These are phyloP conservation scores for Ruditapes philippinarum DNA, from an alignment of 1,140 invertebrate species.

Conservation along the genomic window DNA sequence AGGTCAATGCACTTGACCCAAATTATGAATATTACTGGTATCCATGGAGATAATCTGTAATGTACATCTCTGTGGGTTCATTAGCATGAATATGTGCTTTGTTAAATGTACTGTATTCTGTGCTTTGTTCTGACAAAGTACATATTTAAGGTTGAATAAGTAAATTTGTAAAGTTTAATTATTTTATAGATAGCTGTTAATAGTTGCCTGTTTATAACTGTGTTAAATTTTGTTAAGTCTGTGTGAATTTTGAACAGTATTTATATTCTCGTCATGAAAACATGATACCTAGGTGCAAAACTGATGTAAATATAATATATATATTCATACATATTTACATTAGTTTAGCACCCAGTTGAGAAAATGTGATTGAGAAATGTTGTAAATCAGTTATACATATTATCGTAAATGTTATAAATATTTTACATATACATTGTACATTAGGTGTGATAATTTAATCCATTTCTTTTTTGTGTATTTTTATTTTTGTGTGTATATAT, in stretches of 20 bases:
- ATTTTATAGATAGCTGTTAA: too few relatives aligned
- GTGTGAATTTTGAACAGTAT: neutral
- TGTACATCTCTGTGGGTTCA: too few relatives aligned
- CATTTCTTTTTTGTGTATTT: slow-evolving; percentile 2
- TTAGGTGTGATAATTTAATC: slow-evolving; percentile 60
- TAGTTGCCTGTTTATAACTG: slow-evolving; percentile 3
- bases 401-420: slow-evolving; percentile 45
- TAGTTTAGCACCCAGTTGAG: neutral
- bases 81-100: too few relatives aligned
- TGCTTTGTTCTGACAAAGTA: too few relatives aligned
- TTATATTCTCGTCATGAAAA: slow-evolving; percentile 3
- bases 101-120: too few relatives aligned
- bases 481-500: slow-evolving; percentile 35
- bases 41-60: too few relatives aligned
- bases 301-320: neutral
- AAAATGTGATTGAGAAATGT: neutral
- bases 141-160: too few relatives aligned
- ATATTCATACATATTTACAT: neutral
- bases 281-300: neutral
- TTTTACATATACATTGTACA: slow-evolving; percentile 46
- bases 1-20: too few relatives aligned
- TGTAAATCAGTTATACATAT: slow-evolving; percentile 3
- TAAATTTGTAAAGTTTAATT: too few relatives aligned
- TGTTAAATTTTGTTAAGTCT: neutral
- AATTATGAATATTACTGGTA: too few relatives aligned